Evolutionary conservation across 1,140 invertebrate genomes (phyloP), one percentile per base, ranked within the genome.

Genomic region (Anoplolepis gracilipes): DNA sequence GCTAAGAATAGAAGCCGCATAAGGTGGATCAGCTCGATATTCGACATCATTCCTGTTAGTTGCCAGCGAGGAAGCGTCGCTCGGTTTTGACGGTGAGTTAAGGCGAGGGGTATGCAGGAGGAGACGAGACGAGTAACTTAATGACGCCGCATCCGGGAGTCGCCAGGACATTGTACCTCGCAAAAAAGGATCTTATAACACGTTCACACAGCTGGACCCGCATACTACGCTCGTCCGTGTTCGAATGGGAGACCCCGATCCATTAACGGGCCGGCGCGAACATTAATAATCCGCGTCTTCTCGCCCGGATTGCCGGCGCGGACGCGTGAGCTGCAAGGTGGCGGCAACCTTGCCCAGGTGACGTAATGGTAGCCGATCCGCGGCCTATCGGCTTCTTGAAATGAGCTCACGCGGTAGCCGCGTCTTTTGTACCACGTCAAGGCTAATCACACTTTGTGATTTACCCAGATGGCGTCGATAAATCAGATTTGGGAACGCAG

Each of bases 71-170:
- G 53, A 81, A 42, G 77, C 62, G 22, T 65, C 77, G 79, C 8
- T 19, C 72, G 88, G 75, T 33, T 67, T 28, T 25, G 49, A 36
- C 65, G 53, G 30, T 28, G 42, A 65, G 62, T 57, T 69, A 67
- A 55, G 72, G 13, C 65, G 59, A 76, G 72, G 39, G 64, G 36
- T 30, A 70, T 73, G 84, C 62, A 61, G 57, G 36, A 36, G 69
- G 36, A 64, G 67, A 62, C 42, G 42, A 62, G 49, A 16, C 46
- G 39, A 75, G 82, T 72, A 81, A 86, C 88, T 90, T 93, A 94
- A 94, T 94, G 93, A 94, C 87, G 90, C 90, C 86, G 90, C 91
- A 94, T 93, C 92, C 92, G 93, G 93, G 92, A 92, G 89, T 91
- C 85, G 89, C 79, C 89, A 91, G 92, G 92, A 92, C 92, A 92